A percentile compares a stretch with the other conserved stretches of the same genome.
These are phyloP conservation scores for Podargus strigoides DNA, from an alignment of 2,797 vertebrate species.

Conservation along the genomic window DNA sequence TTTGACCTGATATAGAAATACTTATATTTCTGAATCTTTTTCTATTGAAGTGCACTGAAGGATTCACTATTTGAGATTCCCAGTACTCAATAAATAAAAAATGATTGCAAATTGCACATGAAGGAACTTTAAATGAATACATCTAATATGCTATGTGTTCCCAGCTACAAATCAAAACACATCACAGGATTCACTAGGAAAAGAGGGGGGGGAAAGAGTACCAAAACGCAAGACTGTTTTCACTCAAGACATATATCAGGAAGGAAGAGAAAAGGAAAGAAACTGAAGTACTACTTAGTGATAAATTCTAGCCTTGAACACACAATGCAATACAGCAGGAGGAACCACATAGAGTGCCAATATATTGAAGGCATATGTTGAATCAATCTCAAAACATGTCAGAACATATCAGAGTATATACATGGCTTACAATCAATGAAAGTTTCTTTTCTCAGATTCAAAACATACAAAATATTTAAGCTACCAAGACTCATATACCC, in stretches of 20 bases:
- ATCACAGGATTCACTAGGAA: not conserved
- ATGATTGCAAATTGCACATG: not conserved
- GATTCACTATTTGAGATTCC: not conserved
- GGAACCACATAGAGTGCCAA: not conserved
- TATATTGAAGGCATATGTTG: not conserved
- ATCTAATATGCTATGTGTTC: not conserved
- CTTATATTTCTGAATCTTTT: not conserved
- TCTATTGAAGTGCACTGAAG: not conserved
- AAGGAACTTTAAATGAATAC: not conserved
- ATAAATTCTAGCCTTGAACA: not conserved
- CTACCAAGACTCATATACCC: not conserved
- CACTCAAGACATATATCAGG: not conserved
- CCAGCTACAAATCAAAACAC: not conserved
- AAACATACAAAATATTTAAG: not conserved
- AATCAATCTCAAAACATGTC: not conserved
- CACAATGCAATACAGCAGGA: not conserved
- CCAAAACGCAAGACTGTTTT: not conserved
- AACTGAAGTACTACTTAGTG: not conserved
- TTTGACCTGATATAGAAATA: not conserved
- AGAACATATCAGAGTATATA: not conserved
- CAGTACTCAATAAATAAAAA: not conserved
- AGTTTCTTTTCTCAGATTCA: not conserved
- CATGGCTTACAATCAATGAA: not conserved
- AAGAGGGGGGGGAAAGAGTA: not conserved
- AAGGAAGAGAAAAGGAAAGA: not conserved